Conservation (phyloP, 1,140 invertebrate genomes). For the Lasioglossum baleicum region DNA sequence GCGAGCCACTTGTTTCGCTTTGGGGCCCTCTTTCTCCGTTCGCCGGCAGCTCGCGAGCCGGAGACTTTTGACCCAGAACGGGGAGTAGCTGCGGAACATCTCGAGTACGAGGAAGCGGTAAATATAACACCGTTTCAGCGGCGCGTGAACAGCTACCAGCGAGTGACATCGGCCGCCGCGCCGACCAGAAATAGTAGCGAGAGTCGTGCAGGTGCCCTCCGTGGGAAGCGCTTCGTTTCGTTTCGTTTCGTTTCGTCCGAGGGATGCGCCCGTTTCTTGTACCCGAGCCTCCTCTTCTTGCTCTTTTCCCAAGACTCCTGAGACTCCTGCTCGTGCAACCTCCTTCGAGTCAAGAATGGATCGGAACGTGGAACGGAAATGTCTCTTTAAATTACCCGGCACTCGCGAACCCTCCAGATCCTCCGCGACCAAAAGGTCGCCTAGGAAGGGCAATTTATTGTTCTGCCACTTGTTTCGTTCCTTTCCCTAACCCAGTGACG, state of each 20-base stretch:
- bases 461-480: too few species aligned
- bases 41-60: slow-evolving; percentile 40
- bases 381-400: neutral
- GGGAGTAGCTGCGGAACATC: slow-evolving; percentile 51
- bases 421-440: too few species aligned
- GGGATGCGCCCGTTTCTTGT: neutral
- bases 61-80: slow-evolving; percentile 69
- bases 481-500: too few species aligned
- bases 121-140: slow-evolving; percentile 66
- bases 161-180: slow-evolving; percentile 24
- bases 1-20: slow-evolving; percentile 42
- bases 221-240: slow-evolving; percentile 32
- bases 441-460: too few species aligned
- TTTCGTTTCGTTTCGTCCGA: neutral
- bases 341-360: neutral
- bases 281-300: neutral
- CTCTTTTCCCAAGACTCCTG: neutral
- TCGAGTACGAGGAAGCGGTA: slow-evolving; percentile 67
- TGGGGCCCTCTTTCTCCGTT: slow-evolving; percentile 14
- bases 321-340: neutral
- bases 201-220: slow-evolving; percentile 45
- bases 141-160: slow-evolving; percentile 45
- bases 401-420: too few species aligned
- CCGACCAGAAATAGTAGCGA: slow-evolving; percentile 52
- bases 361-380: neutral